A percentile compares a stretch with the other conserved stretches of the same genome.
phyloP scores from a whole-genome alignment of 2,113 vertebrate genomes.

The Ondatra zibethicus region DNA sequence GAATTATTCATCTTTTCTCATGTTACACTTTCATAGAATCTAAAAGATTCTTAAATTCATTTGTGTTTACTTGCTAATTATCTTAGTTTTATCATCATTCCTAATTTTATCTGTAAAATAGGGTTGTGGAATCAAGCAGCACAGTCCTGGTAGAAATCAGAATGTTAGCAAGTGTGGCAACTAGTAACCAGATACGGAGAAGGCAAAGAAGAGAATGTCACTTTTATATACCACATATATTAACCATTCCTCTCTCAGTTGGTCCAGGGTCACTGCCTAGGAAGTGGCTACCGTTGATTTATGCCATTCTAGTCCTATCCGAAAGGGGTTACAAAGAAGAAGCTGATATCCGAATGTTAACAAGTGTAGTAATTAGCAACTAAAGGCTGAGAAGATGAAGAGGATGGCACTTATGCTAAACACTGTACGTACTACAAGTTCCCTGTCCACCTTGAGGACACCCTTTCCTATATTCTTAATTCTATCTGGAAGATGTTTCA shows the following conservation, averaged over 20 bases:
- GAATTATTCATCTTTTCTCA: neutral
- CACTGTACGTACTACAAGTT: neutral
- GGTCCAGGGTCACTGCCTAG: neutral
- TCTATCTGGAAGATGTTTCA: neutral
- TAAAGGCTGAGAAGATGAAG: neutral
- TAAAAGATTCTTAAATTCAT: conserved; percentile 11
- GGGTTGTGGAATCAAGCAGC: neutral
- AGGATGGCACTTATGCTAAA: neutral
- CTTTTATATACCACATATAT: neutral
- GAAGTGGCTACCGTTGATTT: too few relatives aligned
- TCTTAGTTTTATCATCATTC: neutral
- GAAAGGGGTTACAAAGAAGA: neutral
- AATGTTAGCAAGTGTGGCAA: neutral
- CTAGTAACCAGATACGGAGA: neutral
- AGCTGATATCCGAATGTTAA: neutral
- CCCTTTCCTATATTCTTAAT: neutral
- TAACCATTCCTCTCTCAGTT: neutral
- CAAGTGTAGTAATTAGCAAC: neutral
- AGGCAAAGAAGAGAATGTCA: neutral
- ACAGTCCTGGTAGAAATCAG: neutral
- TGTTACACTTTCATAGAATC: neutral
- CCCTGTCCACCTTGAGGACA: neutral
- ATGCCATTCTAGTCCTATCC: neutral
- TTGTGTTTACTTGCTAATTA: neutral
- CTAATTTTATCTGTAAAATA: conserved; percentile 25